These are phyloP conservation scores for Cephus runcator DNA, from an alignment of 2,888 invertebrate genomes.

Conservation along the genomic window DNA sequence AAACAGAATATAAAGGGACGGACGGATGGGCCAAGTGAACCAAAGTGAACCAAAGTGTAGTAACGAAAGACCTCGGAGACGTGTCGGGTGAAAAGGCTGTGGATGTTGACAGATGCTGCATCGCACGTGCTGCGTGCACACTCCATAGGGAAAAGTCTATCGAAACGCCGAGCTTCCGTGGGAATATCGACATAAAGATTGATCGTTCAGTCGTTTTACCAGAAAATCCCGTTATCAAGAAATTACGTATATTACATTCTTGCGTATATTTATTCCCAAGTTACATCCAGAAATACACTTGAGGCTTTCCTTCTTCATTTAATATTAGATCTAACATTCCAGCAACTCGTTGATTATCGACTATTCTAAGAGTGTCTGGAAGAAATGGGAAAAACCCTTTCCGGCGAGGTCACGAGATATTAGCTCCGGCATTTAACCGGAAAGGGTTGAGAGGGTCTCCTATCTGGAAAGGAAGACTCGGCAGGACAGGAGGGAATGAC, in stretches of 20 bases:
- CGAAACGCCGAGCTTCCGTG: too few species aligned
- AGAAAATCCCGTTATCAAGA: neutral
- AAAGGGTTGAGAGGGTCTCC: too few species aligned
- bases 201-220: neutral
- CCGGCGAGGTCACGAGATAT: neutral
- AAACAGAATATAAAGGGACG: neutral
- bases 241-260: neutral
- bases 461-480: neutral
- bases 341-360: neutral
- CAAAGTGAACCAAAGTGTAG: constrained; percentile 13
- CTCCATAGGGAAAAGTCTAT: too few species aligned
- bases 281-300: constrained; percentile 42
- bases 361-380: neutral
- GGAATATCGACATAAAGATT: constrained; percentile 7
- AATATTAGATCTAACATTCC: constrained; percentile 9
- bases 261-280: constrained; percentile 32
- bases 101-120: too few species aligned
- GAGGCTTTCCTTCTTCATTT: constrained; percentile 17
- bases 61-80: too few species aligned
- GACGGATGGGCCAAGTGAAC: neutral
- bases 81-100: too few species aligned
- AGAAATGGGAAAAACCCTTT: neutral
- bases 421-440: neutral
- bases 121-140: too few species aligned
- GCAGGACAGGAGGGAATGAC: neutral